Base-by-base conservation (phyloP, 1,140 invertebrate genomes). In the Onthophagus taurus region DNA sequence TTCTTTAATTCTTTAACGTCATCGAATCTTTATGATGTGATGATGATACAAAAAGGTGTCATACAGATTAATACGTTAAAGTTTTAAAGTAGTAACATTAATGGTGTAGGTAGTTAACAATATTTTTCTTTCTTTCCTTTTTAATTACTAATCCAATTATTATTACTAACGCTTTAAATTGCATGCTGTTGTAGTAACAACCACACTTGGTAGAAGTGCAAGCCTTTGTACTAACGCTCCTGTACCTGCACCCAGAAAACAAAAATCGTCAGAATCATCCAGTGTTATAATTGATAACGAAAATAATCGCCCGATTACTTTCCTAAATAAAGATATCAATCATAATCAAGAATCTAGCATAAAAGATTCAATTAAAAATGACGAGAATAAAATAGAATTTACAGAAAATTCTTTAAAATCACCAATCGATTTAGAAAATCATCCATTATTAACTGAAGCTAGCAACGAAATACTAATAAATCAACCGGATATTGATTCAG, bases 151-250 rank as follows among this genome's bases (percentile, higher is more conserved):
- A 7, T 49, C 50, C 46, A 30, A 43, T 38, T 46, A 49, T 48
- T 58, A 58, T 55, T 46, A 33, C 36, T 29, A 41, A 41, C 37
- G 29, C 52, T 51, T 55, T 54, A 38, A 59, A 60, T 60, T 62
- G 58, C 58, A 62, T 60, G 58, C 49, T 59, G n/a, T n/a, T n/a
- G n/a, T n/a, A n/a, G n/a, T n/a, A 62, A 58, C 51, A 47, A 42
- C 48, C 33, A 33, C 30, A 47, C 54, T 42, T 29, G 14, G 24
- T 35, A 38, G 42, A 18, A 45, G 16, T 49, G 37, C 23, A 23
- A 50, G 46, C n/a, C n/a, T n/a, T n/a, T n/a, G n/a, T 14, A 30
- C 42, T 52, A 53, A 56, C 37, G 42, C 26, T 31, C 53, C 48
- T 34, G 35, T 30, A 51, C 45, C 50, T 52, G 41, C 47, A 55